These are phyloP conservation scores for Gisinianus flammeolus DNA, from an alignment of 2,888 invertebrate genomes.

Conservation along the genomic window DNA sequence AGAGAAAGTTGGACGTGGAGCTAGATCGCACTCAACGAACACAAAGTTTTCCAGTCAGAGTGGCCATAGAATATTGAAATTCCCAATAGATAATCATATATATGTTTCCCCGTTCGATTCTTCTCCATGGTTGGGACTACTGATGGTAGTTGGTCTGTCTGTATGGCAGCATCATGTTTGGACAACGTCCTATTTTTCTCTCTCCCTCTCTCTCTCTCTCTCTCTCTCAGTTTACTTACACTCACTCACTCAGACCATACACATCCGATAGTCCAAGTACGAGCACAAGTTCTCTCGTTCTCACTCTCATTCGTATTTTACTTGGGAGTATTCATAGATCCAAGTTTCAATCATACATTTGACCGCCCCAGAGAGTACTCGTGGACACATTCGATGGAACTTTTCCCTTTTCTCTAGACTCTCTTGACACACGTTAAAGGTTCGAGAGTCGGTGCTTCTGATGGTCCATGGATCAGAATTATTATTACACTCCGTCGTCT, in stretches of 20 bases:
- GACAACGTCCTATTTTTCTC: neutral
- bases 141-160: too few species aligned
- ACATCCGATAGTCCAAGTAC: neutral
- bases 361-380: slow-evolving; percentile 47
- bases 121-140: too few species aligned
- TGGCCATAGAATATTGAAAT: slow-evolving; percentile 51
- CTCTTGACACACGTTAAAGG: slow-evolving; percentile 50
- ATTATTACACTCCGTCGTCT: slow-evolving; percentile 19
- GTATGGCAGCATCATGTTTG: neutral
- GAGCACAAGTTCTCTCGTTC: neutral
- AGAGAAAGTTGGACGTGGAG: slow-evolving; percentile 31
- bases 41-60: slow-evolving; percentile 43
- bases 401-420: slow-evolving; percentile 41
- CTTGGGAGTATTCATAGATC: slow-evolving; percentile 39
- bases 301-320: slow-evolving; percentile 20
- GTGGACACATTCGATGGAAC: slow-evolving; percentile 42
- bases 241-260: neutral
- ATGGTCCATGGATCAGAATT: slow-evolving; percentile 23
- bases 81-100: slow-evolving; percentile 49
- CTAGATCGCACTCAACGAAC: slow-evolving; percentile 6
- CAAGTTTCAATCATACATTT: slow-evolving; percentile 50
- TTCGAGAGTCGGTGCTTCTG: slow-evolving; percentile 10
- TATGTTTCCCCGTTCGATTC: slow-evolving; percentile 12
- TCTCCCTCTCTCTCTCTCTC: neutral
- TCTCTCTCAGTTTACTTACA: neutral